These are phyloP conservation scores for Aspidiotus rigidus DNA, from an alignment of 2,888 invertebrate genomes.

Conservation along the genomic window DNA sequence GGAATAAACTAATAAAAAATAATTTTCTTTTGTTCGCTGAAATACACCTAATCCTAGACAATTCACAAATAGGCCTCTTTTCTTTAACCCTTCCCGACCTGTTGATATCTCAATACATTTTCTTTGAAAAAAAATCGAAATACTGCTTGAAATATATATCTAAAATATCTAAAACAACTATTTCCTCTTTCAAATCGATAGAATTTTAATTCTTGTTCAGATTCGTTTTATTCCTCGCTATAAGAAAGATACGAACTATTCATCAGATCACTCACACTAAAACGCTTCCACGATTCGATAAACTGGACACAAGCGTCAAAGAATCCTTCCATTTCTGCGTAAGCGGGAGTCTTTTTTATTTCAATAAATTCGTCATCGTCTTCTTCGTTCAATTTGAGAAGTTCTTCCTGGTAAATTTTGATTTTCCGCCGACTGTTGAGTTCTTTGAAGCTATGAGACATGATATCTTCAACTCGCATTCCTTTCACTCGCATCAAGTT, in stretches of 20 bases:
- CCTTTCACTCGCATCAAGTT: slow-evolving; percentile 52
- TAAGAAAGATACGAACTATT: too few relatives aligned
- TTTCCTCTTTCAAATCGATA: too few relatives aligned
- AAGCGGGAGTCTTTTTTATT: not conserved
- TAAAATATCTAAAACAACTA: too few relatives aligned
- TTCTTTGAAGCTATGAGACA: slow-evolving; percentile 81
- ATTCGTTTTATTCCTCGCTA: too few relatives aligned
- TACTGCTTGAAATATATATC: too few relatives aligned
- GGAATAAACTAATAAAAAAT: not conserved
- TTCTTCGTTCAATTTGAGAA: slow-evolving; percentile 51
- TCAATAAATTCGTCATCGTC: slow-evolving; percentile 42
- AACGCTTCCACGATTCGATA: slow-evolving; percentile 50
- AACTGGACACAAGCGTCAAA: slow-evolving; percentile 57
- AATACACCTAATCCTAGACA: not conserved
- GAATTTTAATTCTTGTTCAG: too few relatives aligned
- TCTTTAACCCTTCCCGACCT: not conserved
- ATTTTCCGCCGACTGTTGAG: slow-evolving; percentile 49
- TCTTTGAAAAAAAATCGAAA: too few relatives aligned
- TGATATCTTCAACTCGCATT: slow-evolving; percentile 75
- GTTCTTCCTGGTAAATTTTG: slow-evolving; percentile 54
- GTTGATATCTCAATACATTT: too few relatives aligned
- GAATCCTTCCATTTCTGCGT: slow-evolving; percentile 48
- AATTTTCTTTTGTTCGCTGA: not conserved
- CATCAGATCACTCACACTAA: slow-evolving; percentile 44
- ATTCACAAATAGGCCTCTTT: too few relatives aligned